phyloP scores from a whole-genome alignment of 2,888 invertebrate genomes.

The Cacoxenus indagator region DNA sequence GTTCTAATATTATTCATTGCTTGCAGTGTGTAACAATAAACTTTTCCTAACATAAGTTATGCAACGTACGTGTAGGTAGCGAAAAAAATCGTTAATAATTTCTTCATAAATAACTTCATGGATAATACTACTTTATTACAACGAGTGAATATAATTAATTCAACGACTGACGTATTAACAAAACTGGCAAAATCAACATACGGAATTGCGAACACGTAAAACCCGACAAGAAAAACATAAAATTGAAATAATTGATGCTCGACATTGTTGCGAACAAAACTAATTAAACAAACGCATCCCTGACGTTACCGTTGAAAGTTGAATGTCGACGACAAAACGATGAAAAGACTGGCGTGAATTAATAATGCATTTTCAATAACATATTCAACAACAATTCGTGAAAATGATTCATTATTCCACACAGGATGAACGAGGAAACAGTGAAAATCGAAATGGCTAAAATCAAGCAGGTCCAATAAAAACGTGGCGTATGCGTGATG shows the following conservation, averaged over 20 bases:
- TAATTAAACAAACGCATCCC: not conserved
- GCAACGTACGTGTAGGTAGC: too few relatives aligned
- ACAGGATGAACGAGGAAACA: not conserved
- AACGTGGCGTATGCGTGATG: not conserved
- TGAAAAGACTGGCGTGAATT: not conserved
- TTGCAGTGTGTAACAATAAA: too few relatives aligned
- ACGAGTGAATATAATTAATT: too few relatives aligned
- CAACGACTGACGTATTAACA: too few relatives aligned
- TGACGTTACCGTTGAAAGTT: too few relatives aligned
- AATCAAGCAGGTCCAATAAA: too few relatives aligned
- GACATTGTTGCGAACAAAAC: not conserved
- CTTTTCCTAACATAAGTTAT: too few relatives aligned
- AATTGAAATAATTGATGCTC: not conserved
- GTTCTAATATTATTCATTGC: too few relatives aligned
- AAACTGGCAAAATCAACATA: not conserved
- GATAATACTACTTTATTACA: too few relatives aligned
- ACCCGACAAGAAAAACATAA: not conserved
- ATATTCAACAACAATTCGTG: not conserved
- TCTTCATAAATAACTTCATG: too few relatives aligned
- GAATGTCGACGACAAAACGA: not conserved
- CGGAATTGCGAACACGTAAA: not conserved
- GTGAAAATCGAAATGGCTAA: too few relatives aligned
- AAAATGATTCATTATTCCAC: not conserved
- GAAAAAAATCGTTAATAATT: too few relatives aligned
- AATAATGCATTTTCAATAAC: not conserved